These are phyloP conservation scores for Dallia pectoralis DNA, from an alignment of 2,797 vertebrate genomes.

Conservation along the genomic window DNA sequence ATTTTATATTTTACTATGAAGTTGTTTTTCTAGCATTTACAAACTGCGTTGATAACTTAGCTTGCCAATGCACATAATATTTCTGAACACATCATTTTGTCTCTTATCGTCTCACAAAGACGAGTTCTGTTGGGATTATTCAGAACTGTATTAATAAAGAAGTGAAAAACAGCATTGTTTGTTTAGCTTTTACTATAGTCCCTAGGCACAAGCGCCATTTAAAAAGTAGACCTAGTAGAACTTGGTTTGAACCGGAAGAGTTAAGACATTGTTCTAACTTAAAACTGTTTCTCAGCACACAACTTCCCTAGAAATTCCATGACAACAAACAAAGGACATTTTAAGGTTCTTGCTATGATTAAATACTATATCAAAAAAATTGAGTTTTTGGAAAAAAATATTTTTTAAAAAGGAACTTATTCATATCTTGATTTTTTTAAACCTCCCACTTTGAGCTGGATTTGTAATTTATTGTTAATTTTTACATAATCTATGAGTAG, in stretches of 20 bases:
- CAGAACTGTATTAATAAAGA: slow-evolving; percentile 34
- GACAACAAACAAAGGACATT: not conserved
- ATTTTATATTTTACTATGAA: slow-evolving; percentile 98
- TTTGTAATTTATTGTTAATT: too few relatives aligned
- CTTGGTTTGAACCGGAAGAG: slow-evolving; percentile 28
- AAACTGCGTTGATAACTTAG: slow-evolving; percentile 73
- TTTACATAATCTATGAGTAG: too few relatives aligned
- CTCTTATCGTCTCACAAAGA: slow-evolving; percentile 54
- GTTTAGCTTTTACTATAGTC: slow-evolving; percentile 30
- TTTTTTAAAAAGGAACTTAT: slow-evolving; percentile 35
- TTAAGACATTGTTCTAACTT: slow-evolving; percentile 52
- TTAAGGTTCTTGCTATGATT: slow-evolving; percentile 55
- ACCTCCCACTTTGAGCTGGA: too few relatives aligned
- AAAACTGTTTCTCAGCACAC: slow-evolving; percentile 9
- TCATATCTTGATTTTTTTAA: too few relatives aligned
- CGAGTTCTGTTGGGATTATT: slow-evolving; percentile 48
- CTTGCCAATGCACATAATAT: slow-evolving; percentile 76
- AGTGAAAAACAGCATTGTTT: slow-evolving; percentile 39
- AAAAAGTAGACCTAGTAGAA: too few relatives aligned
- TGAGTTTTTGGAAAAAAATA: slow-evolving; percentile 34
- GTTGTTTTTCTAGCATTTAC: slow-evolving; percentile 87
- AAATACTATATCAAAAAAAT: slow-evolving; percentile 38
- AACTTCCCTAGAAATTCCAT: not conserved
- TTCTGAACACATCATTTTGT: slow-evolving; percentile 68
- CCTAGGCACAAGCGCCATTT: too few relatives aligned